phyloP scores from a whole-genome alignment of 1,140 invertebrate species.

The Drosophila kanapiae region DNA sequence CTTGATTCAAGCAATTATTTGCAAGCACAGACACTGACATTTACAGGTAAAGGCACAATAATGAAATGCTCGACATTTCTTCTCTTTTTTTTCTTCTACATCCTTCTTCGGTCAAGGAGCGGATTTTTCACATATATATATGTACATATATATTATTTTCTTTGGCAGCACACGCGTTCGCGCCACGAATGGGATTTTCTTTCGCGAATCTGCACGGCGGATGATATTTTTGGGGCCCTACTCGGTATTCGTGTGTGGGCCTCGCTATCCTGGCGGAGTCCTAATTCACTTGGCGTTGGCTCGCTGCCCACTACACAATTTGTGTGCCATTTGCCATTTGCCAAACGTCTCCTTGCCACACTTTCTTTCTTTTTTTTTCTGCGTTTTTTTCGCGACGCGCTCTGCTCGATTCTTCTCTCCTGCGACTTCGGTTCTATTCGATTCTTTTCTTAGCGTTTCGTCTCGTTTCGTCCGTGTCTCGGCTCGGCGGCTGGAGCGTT shows the following conservation, averaged over 20 bases:
- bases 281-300: conserved; percentile 55
- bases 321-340: conserved; percentile 45
- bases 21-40: conserved; percentile 30
- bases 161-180: conserved; percentile 46
- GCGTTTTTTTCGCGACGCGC: conserved; percentile 70
- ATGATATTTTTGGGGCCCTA: conserved; percentile 13
- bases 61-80: conserved; percentile 69
- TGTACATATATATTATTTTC: conserved; percentile 12
- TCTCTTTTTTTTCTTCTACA: conserved; percentile 59
- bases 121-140: conserved; percentile 56
- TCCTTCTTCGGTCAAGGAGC: conserved; percentile 62
- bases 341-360: conserved; percentile 44
- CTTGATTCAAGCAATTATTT: conserved; percentile 40
- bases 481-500: conserved; percentile 81
- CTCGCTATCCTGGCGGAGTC: conserved; percentile 37
- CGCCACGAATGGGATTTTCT: conserved; percentile 42
- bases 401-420: conserved; percentile 36
- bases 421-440: conserved; percentile 21
- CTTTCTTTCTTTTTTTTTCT: conserved; percentile 31
- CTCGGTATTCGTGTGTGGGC: conserved; percentile 22
- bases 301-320: conserved; percentile 50
- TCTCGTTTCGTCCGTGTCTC: conserved; percentile 65
- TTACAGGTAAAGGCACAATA: conserved; percentile 71
- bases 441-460: conserved; percentile 16
- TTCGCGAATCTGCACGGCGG: conserved; percentile 22